phyloP scores from a whole-genome alignment of 2,113 vertebrate species.

The Leptosomus discolor region DNA sequence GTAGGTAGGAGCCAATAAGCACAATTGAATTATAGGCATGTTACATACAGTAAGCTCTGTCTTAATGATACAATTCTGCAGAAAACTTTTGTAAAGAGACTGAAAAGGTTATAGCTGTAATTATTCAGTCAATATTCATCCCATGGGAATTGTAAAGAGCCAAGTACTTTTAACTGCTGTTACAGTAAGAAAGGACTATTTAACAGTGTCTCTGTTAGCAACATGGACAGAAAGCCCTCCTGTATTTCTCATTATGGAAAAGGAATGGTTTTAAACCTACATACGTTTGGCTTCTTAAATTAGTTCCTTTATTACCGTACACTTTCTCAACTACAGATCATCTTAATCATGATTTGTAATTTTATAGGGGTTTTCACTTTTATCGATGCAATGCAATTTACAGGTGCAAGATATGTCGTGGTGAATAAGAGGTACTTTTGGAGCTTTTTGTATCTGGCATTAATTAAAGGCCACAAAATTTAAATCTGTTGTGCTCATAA shows the following conservation, averaged over 20 bases:
- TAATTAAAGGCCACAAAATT: not conserved
- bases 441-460: not conserved
- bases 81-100: not conserved
- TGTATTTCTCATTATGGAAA: not conserved
- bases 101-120: slow-evolving; percentile 18
- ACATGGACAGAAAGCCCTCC: not conserved
- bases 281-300: not conserved
- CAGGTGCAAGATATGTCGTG: not conserved
- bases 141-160: not conserved
- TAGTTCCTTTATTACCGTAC: not conserved
- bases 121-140: not conserved
- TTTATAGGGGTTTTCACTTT: not conserved
- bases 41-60: not conserved
- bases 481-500: not conserved
- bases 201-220: not conserved
- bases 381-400: too few species aligned
- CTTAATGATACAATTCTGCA: not conserved
- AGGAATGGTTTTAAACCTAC: not conserved
- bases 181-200: not conserved
- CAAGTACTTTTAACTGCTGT: not conserved
- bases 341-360: not conserved
- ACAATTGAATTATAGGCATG: not conserved
- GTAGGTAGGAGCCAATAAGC: not conserved
- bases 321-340: not conserved
- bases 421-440: not conserved